Conservation (phyloP, 2,113 vertebrate species). For the Brevimyrus niger region DNA sequence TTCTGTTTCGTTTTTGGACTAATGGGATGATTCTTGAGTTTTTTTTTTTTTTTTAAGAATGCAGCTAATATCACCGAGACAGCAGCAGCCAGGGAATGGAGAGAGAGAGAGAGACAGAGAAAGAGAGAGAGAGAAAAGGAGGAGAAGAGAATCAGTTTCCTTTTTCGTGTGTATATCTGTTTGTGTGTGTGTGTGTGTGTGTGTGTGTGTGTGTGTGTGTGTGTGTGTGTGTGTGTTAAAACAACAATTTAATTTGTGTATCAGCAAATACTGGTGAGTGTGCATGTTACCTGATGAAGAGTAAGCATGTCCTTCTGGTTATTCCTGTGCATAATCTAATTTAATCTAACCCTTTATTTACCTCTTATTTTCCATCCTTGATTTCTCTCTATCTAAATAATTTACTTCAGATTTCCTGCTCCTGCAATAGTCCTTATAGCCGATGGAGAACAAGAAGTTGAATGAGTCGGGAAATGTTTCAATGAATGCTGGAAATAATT, state of each 20-base stretch:
- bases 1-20: background rate
- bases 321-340: background rate
- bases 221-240: conserved; percentile 8
- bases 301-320: background rate
- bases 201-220: background rate
- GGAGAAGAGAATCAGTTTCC: background rate
- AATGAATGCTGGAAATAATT: background rate
- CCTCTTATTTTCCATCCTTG: background rate
- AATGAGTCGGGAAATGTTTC: background rate
- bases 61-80: background rate
- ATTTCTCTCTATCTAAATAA: background rate
- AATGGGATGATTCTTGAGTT: background rate
- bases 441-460: no score
- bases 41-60: background rate
- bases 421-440: background rate
- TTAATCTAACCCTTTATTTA: background rate
- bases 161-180: conserved; percentile 4
- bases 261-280: conserved; percentile 18
- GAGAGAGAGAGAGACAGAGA: background rate
- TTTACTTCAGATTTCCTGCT: background rate
- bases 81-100: background rate
- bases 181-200: conserved; percentile 8
- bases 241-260: conserved; percentile 8
- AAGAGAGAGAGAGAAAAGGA: background rate
- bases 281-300: conserved; percentile 9